These are phyloP conservation scores for Mythimna vitellina DNA, from an alignment of 2,888 invertebrate genomes.

Conservation along the genomic window DNA sequence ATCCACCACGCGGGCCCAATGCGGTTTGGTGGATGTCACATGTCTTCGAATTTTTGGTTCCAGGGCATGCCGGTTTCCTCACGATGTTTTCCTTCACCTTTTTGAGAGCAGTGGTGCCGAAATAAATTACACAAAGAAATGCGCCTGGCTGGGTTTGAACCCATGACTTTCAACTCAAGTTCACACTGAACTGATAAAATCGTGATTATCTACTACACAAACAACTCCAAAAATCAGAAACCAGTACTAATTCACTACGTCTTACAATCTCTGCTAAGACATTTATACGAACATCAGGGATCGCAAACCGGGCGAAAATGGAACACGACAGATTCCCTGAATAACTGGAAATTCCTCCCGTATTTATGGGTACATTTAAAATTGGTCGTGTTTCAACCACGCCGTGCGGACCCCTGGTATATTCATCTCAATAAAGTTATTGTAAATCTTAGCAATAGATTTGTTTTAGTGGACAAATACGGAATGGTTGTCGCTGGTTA, in stretches of 20 bases:
- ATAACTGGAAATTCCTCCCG: conserved; percentile 59
- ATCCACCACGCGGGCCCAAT: no score
- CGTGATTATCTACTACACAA: neutral
- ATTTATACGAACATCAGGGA: conserved; percentile 36
- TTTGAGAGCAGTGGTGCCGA: no score
- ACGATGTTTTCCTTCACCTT: no score
- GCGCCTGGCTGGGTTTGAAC: no score
- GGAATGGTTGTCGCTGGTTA: conserved; percentile 42
- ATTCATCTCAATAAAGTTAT: conserved; percentile 61
- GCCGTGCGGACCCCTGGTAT: conserved; percentile 42
- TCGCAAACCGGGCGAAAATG: conserved; percentile 34
- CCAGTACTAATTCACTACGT: conserved; percentile 24
- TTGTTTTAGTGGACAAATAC: conserved; percentile 52
- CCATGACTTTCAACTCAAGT: neutral
- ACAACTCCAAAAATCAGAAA: conserved; percentile 20
- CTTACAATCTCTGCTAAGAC: conserved; percentile 27
- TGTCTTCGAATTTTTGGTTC: no score
- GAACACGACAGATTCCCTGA: conserved; percentile 59
- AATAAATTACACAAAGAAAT: no score
- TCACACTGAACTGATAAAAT: neutral
- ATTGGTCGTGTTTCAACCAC: conserved; percentile 58
- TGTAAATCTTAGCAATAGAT: conserved; percentile 58
- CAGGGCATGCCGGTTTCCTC: no score
- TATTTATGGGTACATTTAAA: conserved; percentile 64
- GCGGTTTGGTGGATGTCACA: no score